Evolutionary conservation across 2,113 vertebrate genomes (phyloP), one percentile per base, ranked within the genome.

Genomic region (Rattus rattus): DNA sequence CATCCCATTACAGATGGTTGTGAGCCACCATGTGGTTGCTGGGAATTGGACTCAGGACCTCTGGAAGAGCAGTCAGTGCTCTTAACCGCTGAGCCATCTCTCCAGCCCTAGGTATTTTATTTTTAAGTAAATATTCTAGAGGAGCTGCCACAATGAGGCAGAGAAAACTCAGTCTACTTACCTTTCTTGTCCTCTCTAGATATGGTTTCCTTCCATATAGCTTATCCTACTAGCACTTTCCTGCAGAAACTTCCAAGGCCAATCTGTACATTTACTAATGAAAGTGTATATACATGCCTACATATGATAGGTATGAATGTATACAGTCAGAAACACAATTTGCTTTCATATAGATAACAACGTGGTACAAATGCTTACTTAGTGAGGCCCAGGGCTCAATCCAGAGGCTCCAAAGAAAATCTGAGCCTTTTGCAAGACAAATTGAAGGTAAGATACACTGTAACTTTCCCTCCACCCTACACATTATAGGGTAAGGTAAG

Each of bases 101-200:
- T 43, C 43, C 43, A 43, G 43, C 2, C 43, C 43, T 80, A 88
- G 47, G 86, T 52, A 73, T 84, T 77, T 67, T 88, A 80, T 67
- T 56, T 92, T 94, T 77, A 92, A 19, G 76, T 14, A 69, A 12
- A 5, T n/a, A 89, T 79, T 94, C 17, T 22, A 92, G n/a, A 77
- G 52, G 86, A 86, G 79, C 43, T 67, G 70, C 3, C 92, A 86
- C 2, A 76, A 47, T 54, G 77, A 88, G 19, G 86, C 0, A 61
- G 17, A 90, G 56, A 89, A 85, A 85, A 95, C 43, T 43, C 59
- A 86, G 19, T 83, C 69, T 17, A 17, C 24, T 14, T 77, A 11
- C 67, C 12, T 81, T 22, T 26, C 17, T 39, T 47, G 80, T n/a
- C 59, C 33, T 39, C 5, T 7, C 7, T 76, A 92, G n/a, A 88